Base-by-base conservation (phyloP, 2,888 invertebrate species). In the Dynastes grantii region DNA sequence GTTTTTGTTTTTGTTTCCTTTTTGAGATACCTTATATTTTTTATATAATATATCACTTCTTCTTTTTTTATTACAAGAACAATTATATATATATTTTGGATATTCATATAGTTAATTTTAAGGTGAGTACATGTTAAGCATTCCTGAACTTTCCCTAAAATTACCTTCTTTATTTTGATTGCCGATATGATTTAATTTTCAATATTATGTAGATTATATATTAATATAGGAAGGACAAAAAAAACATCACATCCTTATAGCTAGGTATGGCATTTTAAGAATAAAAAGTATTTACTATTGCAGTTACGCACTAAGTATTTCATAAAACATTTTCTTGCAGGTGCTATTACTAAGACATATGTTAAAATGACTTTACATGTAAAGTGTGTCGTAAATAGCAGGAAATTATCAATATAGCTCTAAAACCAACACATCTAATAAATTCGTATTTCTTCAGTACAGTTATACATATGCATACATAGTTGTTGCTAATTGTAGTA, bases 231-330 rank as follows among this genome's bases (percentile, higher is more conserved):
- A 53, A 53, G 53, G 13, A 53, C 53, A 22, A 22, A 22, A 22
- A 22, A 0, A 22, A 53, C 53, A 53, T 13, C 5, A 16, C 22
- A 22, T 22, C 22, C 22, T 22, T 22, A 22, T 22, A 22, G 22
- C 1, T 22, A 22, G 22, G 22, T 22, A 22, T 22, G 22, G 22
- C 1, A 22, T 22, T 22, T 22, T 22, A 22, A 22, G 22, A 22
- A n/a, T 53, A 16, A n/a, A 16, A 53, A 13, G n/a, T 53, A 53
- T 53, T 53, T 53, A 53, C n/a, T 53, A 53, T 53, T 53, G n/a
- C n/a, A 2, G n/a, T 53, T 16, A 53, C n/a, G 16, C 53, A 53
- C 53, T 16, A 53, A 53, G 16, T n/a, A n/a, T 53, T 53, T 53
- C 53, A 53, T 53, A 53, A 53, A 13, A 53, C 53, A 16, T 53